Evolutionary conservation across 2,888 invertebrate genomes (phyloP), one percentile per base, ranked within the genome.

Genomic region (Epinotia brunnichana): DNA sequence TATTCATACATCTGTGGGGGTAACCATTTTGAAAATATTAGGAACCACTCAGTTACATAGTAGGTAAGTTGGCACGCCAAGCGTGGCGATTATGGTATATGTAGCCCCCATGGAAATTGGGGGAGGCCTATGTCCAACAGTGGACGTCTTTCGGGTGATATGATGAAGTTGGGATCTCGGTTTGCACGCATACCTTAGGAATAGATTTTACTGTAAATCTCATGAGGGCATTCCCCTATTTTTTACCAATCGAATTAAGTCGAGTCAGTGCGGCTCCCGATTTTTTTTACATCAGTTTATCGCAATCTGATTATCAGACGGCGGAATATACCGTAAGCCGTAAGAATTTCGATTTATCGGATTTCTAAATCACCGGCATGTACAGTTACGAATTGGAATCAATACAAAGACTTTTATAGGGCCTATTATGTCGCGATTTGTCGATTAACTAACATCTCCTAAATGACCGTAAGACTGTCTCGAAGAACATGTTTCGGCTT

Each of bases 291-390:
- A 86, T 83, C 85, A 84, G 85, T 87, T 87, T 84, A 82, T 83
- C 83, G 84, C 85, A 85, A 90, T 88, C 84, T 81, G 88, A 90
- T 91, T 88, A 87, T 86, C 83, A 84, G 87, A 90, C 90, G 90
- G 89, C 88, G 87, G 86, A 85, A 83, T 78, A 81, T 89, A 90
- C 90, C 90, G 90, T 88, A 87, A 90, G 84, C 82, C 82, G 76
- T 77, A 82, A 83, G 84, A 84, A 87, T 89, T 85, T 79, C 79
- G 84, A 87, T 86, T 88, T 87, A 87, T 89, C 86, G 80, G 83
- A 85, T 83, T 84, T 83, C 81, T 76, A 79, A 82, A 83, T 79
- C 80, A 78, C 79, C 78, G 83, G 82, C 81, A 83, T 62, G 73
- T 75, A 76, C 80, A 74, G 77, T 80, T 80, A 82, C 76, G 67